A percentile compares a stretch with the other conserved stretches of the same genome.
phyloP scores from a whole-genome alignment of 2,797 vertebrate species.

The Oceanodroma leucorhoa region DNA sequence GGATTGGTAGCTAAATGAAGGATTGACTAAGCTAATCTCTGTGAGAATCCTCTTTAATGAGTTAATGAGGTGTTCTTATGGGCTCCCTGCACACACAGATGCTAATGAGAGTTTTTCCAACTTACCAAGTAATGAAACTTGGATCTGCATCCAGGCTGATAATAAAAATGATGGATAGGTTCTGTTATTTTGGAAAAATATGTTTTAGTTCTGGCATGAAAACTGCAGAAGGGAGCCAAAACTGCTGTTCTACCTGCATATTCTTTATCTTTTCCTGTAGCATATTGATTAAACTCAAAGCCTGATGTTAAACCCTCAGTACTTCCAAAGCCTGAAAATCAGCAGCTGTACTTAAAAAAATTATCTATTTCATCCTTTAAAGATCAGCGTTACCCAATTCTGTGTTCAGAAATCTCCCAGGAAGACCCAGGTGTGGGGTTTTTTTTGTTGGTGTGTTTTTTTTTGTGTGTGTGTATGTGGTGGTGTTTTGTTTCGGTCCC shows the following conservation, averaged over 20 bases:
- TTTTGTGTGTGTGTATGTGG: neutral
- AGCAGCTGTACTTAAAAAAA: neutral
- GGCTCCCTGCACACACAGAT: conserved; percentile 50
- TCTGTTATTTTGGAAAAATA: conserved; percentile 15
- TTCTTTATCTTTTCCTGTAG: neutral
- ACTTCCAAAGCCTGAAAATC: neutral
- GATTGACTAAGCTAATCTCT: conserved; percentile 68
- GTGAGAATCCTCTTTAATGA: conserved; percentile 69
- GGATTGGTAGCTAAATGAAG: conserved; percentile 68
- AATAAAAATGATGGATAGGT: conserved; percentile 49
- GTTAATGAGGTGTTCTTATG: conserved; percentile 68
- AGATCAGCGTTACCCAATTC: neutral
- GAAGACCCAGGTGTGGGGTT: neutral
- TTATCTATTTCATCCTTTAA: neutral
- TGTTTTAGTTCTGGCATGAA: conserved; percentile 13
- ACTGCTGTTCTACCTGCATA: neutral
- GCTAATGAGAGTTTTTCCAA: conserved; percentile 55
- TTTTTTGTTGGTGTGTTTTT: neutral
- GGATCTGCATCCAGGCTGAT: conserved; percentile 31
- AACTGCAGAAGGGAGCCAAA: neutral
- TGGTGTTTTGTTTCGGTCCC: accelerated
- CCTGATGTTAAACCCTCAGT: neutral
- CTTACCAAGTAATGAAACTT: conserved; percentile 48
- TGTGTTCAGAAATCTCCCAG: neutral
- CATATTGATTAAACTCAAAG: neutral